phyloP scores from a whole-genome alignment of 2,888 invertebrate species.

The Synanthedon vespiformis region DNA sequence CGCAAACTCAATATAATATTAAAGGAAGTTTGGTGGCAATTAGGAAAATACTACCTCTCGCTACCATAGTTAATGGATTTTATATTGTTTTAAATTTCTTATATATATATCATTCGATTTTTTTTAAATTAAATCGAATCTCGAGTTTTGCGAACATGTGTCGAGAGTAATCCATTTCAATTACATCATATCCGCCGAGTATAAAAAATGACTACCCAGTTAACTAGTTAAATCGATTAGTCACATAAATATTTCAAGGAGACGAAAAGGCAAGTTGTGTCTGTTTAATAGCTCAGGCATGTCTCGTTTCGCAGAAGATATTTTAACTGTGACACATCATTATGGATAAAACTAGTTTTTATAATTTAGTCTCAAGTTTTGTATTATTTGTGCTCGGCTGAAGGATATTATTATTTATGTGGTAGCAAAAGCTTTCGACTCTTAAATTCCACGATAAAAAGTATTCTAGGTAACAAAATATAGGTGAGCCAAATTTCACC shows the following conservation, averaged over 20 bases:
- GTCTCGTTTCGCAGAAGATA: constrained; percentile 24
- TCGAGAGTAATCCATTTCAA: too few relatives aligned
- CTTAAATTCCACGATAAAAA: too few relatives aligned
- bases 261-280: constrained; percentile 19
- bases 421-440: background rate
- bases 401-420: background rate
- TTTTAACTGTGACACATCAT: background rate
- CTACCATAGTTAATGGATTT: too few relatives aligned
- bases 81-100: too few relatives aligned
- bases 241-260: constrained; percentile 41
- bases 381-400: background rate
- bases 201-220: constrained; percentile 20
- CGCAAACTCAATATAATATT: background rate
- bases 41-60: too few relatives aligned
- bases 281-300: constrained; percentile 21
- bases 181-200: constrained; percentile 19
- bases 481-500: too few relatives aligned
- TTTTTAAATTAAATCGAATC: too few relatives aligned
- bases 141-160: too few relatives aligned
- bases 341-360: background rate
- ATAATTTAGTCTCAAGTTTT: background rate
- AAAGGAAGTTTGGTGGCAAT: too few relatives aligned
- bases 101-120: too few relatives aligned
- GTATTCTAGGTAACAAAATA: too few relatives aligned
- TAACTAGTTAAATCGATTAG: constrained; percentile 21